Conservation (phyloP, 2,888 invertebrate genomes). For the Lithosia quadra region DNA sequence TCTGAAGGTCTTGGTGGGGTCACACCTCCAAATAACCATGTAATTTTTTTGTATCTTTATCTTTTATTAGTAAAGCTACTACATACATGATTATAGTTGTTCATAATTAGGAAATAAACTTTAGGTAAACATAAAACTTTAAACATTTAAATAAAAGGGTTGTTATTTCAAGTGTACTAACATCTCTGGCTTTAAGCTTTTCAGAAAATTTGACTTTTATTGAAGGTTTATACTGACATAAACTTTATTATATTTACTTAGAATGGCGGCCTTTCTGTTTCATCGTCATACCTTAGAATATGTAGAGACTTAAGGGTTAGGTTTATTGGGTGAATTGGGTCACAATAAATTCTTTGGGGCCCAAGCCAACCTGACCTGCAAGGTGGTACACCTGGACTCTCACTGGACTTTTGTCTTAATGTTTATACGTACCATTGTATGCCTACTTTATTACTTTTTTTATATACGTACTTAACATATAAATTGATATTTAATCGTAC, state of each 20-base stretch:
- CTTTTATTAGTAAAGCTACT: background rate
- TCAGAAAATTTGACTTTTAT: constrained; percentile 4
- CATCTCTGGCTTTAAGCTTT: background rate
- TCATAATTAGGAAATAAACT: background rate
- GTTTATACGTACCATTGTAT: too few species aligned
- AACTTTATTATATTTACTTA: background rate
- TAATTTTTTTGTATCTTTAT: too few species aligned
- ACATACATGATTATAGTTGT: background rate
- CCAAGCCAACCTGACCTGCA: too few species aligned
- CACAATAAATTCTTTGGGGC: too few species aligned
- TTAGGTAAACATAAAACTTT: background rate
- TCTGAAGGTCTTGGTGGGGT: too few species aligned
- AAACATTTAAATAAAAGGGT: background rate
- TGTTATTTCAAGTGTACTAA: background rate
- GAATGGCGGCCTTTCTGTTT: background rate
- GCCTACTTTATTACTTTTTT: too few species aligned
- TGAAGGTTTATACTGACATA: background rate
- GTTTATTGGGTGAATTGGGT: too few species aligned
- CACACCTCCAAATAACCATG: background rate
- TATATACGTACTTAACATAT: too few species aligned
- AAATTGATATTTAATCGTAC: too few species aligned
- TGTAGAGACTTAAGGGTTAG: background rate
- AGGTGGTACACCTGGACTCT: too few species aligned
- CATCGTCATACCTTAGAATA: background rate
- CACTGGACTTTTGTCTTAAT: too few species aligned